Evolutionary conservation across 2,888 invertebrate species (phyloP).

Genomic region (Parthenolecanium corni): DNA sequence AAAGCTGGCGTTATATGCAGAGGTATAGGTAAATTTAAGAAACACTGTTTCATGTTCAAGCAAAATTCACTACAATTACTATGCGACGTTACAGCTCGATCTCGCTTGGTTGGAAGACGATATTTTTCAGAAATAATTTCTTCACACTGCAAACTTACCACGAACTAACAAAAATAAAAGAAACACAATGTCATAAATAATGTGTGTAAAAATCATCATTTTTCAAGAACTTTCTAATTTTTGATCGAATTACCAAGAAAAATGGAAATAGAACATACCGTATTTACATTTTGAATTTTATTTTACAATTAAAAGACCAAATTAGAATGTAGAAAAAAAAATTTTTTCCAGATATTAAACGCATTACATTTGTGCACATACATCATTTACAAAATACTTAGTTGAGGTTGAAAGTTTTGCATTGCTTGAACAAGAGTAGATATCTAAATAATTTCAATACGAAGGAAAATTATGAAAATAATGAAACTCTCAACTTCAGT

Average conservation of each 20-base stretch:
- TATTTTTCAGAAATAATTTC: constrained; percentile 52
- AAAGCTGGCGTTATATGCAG: constrained; percentile 94
- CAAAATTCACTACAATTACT: constrained; percentile 89
- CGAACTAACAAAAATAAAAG: constrained; percentile 43
- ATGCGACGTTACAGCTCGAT: constrained; percentile 52
- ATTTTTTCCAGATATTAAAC: no score
- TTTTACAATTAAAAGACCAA: no score
- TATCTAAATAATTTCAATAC: neutral
- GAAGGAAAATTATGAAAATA: neutral
- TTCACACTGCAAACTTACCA: constrained; percentile 92
- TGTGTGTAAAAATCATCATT: neutral
- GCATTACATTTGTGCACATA: no score
- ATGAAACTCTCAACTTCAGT: no score
- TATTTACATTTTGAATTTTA: no score
- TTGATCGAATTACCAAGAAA: neutral
- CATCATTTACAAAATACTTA: no score
- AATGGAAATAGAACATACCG: neutral
- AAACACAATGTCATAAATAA: neutral
- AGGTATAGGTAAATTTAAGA: constrained; percentile 86
- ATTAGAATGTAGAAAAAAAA: no score
- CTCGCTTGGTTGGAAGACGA: constrained; percentile 40
- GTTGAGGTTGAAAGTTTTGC: no score
- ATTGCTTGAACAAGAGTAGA: no score
- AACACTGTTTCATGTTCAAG: constrained; percentile 72
- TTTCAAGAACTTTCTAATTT: neutral